phyloP scores from a whole-genome alignment of 2,888 invertebrate genomes.

The Limnephilus rhombicus region DNA sequence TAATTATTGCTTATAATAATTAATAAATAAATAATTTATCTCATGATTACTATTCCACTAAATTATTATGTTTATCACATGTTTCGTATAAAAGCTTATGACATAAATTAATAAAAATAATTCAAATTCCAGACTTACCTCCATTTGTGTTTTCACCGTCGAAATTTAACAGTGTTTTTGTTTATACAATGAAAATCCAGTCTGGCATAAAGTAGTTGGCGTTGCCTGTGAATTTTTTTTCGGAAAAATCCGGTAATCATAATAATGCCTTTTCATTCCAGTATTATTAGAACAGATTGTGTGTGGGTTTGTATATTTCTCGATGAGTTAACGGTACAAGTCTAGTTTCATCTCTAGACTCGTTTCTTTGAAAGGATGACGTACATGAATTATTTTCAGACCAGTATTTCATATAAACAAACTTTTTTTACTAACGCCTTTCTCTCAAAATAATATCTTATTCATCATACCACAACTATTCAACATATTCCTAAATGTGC shows the following conservation, averaged over 20 bases:
- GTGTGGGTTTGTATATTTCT: background rate
- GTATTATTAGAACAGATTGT: background rate
- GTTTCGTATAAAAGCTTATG: too few species aligned
- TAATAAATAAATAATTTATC: too few species aligned
- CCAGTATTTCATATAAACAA: background rate
- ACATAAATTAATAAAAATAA: background rate
- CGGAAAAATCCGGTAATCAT: background rate
- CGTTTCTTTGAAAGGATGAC: background rate
- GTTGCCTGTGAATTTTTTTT: background rate
- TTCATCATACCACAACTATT: background rate
- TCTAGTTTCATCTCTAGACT: background rate
- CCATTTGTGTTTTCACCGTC: background rate
- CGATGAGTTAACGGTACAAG: background rate
- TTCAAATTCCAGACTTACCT: background rate
- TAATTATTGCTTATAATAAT: too few species aligned
- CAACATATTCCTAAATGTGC: background rate
- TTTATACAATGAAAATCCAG: background rate
- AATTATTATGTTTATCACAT: too few species aligned
- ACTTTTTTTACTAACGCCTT: background rate
- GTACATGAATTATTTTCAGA: background rate
- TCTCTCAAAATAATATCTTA: background rate
- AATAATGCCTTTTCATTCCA: background rate
- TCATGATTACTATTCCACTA: too few species aligned
- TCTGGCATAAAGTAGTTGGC: background rate
- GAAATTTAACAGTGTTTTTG: background rate